Conservation (phyloP, 1,140 invertebrate species). For the Drosophila fuyamai region DNA sequence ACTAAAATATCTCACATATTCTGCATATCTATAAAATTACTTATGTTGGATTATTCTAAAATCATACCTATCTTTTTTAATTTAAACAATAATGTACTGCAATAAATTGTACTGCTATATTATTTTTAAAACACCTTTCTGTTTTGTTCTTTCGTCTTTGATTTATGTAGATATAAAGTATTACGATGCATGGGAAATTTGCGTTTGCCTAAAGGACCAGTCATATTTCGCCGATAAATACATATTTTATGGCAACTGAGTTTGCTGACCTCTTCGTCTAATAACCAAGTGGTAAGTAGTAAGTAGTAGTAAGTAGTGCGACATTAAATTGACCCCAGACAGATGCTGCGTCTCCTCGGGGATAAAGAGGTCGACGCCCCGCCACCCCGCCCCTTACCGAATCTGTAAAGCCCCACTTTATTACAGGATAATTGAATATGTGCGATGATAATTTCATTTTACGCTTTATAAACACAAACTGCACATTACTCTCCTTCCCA, state of each 20-base stretch:
- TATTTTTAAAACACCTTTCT: too few species aligned
- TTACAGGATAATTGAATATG: slow-evolving; percentile 71
- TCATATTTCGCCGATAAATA: not conserved
- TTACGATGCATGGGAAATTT: too few species aligned
- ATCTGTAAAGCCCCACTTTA: slow-evolving; percentile 9
- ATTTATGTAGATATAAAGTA: too few species aligned
- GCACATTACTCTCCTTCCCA: slow-evolving; percentile 37
- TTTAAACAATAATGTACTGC: too few species aligned
- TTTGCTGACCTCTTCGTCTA: slow-evolving; percentile 1
- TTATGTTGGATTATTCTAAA: too few species aligned
- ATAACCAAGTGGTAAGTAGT: not conserved
- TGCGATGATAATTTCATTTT: slow-evolving; percentile 76
- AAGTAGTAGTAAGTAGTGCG: slow-evolving; percentile 5
- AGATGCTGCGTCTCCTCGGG: not conserved
- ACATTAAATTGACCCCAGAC: slow-evolving; percentile 3
- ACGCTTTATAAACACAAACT: slow-evolving; percentile 73
- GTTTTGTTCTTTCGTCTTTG: too few species aligned
- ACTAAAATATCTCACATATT: too few species aligned
- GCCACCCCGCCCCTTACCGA: too few species aligned
- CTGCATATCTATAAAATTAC: too few species aligned
- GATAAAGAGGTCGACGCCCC: not conserved
- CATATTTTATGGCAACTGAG: not conserved
- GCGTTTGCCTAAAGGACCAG: too few species aligned
- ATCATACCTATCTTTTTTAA: too few species aligned
- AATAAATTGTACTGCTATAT: too few species aligned